phyloP scores from a whole-genome alignment of 2,113 vertebrate species.

The Sorex fumeus region DNA sequence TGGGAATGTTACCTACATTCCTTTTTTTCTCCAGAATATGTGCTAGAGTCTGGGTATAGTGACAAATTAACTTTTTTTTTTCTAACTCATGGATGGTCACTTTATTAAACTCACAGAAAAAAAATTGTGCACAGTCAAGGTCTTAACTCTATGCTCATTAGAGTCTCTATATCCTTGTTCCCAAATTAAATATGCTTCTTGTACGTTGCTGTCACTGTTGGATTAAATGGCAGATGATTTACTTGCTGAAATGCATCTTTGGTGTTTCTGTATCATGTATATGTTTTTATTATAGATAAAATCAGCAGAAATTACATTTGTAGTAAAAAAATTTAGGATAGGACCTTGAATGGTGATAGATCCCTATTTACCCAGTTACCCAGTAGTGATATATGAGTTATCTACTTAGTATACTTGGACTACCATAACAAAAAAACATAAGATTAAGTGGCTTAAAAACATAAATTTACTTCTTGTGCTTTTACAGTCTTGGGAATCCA shows the following conservation, averaged over 20 bases:
- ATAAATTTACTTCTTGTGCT: too few species aligned
- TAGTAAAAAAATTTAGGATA: not conserved
- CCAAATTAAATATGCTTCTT: not conserved
- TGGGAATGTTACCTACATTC: not conserved
- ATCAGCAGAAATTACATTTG: slow-evolving; percentile 1
- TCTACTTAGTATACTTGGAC: too few species aligned
- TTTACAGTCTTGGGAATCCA: too few species aligned
- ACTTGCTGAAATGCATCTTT: slow-evolving; percentile 40
- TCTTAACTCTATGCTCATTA: not conserved
- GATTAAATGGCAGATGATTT: not conserved
- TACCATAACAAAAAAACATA: too few species aligned
- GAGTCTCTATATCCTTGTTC: slow-evolving; percentile 5
- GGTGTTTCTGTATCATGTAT: not conserved
- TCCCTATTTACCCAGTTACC: too few species aligned
- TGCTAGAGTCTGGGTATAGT: not conserved
- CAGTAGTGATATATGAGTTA: too few species aligned
- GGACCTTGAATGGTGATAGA: too few species aligned
- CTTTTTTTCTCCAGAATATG: not conserved
- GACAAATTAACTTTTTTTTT: slow-evolving; percentile 7
- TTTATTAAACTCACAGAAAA: not conserved
- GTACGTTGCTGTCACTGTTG: slow-evolving; percentile 9
- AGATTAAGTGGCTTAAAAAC: too few species aligned
- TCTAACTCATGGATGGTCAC: not conserved
- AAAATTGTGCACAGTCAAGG: not conserved
- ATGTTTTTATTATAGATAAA: slow-evolving; percentile 6